Evolutionary conservation across 2,888 invertebrate species (phyloP).

Genomic region (Phengaris alcon): DNA sequence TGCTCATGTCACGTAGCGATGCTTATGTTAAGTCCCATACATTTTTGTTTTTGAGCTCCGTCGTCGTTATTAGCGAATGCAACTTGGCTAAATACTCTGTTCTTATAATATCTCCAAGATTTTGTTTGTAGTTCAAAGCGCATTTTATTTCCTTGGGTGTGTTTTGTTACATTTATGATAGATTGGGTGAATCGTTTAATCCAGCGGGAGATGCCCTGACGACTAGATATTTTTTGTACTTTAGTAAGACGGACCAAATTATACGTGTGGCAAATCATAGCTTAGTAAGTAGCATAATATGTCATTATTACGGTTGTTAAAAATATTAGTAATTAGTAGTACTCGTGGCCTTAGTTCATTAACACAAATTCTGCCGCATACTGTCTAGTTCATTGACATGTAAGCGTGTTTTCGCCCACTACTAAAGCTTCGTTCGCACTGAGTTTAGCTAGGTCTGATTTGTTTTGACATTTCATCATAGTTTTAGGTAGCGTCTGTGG

Average conservation of each 20-base stretch:
- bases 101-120: neutral
- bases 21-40: too few species aligned
- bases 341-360: constrained; percentile 23
- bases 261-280: neutral
- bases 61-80: too few species aligned
- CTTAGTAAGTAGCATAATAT: constrained; percentile 4
- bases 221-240: neutral
- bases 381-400: constrained; percentile 28
- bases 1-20: too few species aligned
- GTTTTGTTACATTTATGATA: too few species aligned
- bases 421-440: constrained; percentile 2
- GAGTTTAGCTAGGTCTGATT: neutral
- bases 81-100: neutral
- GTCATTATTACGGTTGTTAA: neutral
- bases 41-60: too few species aligned
- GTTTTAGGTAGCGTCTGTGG: neutral
- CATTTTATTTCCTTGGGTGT: neutral
- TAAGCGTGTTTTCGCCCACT: constrained; percentile 24
- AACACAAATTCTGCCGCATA: constrained; percentile 18
- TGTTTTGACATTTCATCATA: neutral
- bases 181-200: too few species aligned
- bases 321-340: constrained; percentile 23
- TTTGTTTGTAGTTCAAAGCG: neutral
- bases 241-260: neutral
- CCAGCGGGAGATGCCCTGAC: too few species aligned